Base-by-base conservation (phyloP, 2,113 vertebrate genomes). In the Corvus hawaiiensis region DNA sequence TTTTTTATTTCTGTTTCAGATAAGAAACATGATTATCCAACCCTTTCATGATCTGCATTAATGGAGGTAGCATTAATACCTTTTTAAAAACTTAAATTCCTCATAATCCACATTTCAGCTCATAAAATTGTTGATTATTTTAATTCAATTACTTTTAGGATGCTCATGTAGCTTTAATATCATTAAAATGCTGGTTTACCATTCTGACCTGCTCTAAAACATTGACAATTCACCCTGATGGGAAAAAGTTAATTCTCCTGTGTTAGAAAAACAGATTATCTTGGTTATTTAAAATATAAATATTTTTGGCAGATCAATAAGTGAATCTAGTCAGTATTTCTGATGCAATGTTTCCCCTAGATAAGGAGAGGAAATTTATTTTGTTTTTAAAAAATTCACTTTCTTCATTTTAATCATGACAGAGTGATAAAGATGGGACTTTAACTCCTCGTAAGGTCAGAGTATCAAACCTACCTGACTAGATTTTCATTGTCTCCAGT, bases 401-500 rank as follows among this genome's bases (percentile, higher is more conserved):
- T 78, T 58, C 39, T 81, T 92, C 77, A 67, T 93, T 96, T 93
- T 59, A 95, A 81, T 55, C 92, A 91, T 13, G 75, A 97, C 55
- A 62, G 97, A 97, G 94, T 96, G 96, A 98, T 97, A 97, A 98
- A 98, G 87, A 97, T 67, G 94, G 94, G 98, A 98, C 37, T 96
- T 98, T 84, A 98, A 98, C 96, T 96, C 96, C 93, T 96, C 81
- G 55, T 84, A 97, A 90, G 87, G 92, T 93, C 93, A 94, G 72
- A 90, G 32, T 43, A 89, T 73, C 39, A 81, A 80, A 97, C 97
- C 93, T 98, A 99, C 99, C 99, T 99, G 96, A 99, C 99, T 56
- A 99, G 98, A 98, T 99, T 99, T 95, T 99, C 99, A 90, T 99
- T 99, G 98, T 99, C 99, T 33, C 99, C 99, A 15, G 98, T 99